Evolutionary conservation across 2,797 vertebrate species (phyloP).

Genomic region (Urosaurus nigricauda): DNA sequence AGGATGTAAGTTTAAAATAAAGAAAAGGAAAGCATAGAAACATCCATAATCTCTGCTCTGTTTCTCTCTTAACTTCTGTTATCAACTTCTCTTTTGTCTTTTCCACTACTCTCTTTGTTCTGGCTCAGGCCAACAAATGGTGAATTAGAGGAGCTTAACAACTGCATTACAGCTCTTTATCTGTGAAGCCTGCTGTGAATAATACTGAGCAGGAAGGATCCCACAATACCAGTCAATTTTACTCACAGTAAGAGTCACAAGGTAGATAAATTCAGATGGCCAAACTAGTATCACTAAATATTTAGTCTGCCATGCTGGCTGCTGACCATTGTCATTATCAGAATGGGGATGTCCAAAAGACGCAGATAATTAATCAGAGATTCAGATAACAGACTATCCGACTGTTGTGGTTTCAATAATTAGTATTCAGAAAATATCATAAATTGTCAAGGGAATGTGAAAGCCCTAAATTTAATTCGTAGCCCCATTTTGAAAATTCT

Average conservation of each 20-base stretch:
- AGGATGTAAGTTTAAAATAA: not conserved
- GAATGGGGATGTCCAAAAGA: conserved; percentile 10
- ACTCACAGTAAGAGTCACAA: conserved; percentile 27
- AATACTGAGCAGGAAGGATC: not conserved
- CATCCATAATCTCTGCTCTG: not conserved
- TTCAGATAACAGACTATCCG: conserved; percentile 1
- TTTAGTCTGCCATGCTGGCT: not conserved
- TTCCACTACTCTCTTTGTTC: conserved; percentile 23
- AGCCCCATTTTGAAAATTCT: not conserved
- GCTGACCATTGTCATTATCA: conserved; percentile 10
- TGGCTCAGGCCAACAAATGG: conserved; percentile 10
- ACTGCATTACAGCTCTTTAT: conserved; percentile 35
- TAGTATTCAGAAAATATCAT: conserved; percentile 35
- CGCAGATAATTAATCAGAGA: conserved; percentile 5
- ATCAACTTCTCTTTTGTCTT: not conserved
- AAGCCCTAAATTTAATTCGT: conserved; percentile 48
- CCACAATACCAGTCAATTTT: conserved; percentile 31
- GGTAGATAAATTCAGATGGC: not conserved
- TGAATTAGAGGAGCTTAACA: conserved; percentile 20
- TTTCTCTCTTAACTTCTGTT: conserved; percentile 6
- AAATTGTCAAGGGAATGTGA: conserved; percentile 49
- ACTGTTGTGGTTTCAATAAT: not conserved
- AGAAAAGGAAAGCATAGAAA: not conserved
- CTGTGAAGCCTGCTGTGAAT: conserved; percentile 30
- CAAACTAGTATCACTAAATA: conserved; percentile 23